Evolutionary conservation across 2,888 invertebrate species (phyloP).

Genomic region (Agrochola lychnidis): DNA sequence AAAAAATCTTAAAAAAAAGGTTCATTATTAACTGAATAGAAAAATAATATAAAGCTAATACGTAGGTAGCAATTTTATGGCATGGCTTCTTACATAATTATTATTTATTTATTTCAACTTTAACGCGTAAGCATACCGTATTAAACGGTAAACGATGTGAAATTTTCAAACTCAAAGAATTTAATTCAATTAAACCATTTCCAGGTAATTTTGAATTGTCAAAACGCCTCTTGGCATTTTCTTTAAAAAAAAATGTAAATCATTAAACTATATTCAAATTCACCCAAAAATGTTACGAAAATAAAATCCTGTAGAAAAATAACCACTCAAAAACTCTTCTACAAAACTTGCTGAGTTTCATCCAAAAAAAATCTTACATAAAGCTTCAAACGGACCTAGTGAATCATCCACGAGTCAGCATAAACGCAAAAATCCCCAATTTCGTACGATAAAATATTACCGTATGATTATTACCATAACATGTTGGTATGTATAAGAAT

Average conservation of each 20-base stretch:
- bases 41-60: neutral
- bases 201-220: neutral
- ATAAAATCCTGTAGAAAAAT: neutral
- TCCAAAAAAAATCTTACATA: neutral
- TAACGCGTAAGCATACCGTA: no score
- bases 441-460: constrained; percentile 41
- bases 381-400: constrained; percentile 4
- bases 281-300: neutral
- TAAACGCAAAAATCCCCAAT: constrained; percentile 35
- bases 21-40: neutral
- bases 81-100: neutral
- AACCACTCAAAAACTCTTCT: neutral
- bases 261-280: no score
- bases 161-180: neutral
- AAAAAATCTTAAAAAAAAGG: neutral
- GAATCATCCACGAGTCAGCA: constrained; percentile 39
- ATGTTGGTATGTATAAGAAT: constrained; percentile 42
- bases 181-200: neutral
- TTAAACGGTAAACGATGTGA: neutral
- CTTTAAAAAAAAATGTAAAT: neutral
- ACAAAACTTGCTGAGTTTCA: neutral
- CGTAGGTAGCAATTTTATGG: neutral
- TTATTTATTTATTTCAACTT: neutral
- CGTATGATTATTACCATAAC: constrained; percentile 42
- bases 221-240: neutral